Evolutionary conservation across 2,797 vertebrate genomes (phyloP).

Genomic region (Mastacembelus armatus): DNA sequence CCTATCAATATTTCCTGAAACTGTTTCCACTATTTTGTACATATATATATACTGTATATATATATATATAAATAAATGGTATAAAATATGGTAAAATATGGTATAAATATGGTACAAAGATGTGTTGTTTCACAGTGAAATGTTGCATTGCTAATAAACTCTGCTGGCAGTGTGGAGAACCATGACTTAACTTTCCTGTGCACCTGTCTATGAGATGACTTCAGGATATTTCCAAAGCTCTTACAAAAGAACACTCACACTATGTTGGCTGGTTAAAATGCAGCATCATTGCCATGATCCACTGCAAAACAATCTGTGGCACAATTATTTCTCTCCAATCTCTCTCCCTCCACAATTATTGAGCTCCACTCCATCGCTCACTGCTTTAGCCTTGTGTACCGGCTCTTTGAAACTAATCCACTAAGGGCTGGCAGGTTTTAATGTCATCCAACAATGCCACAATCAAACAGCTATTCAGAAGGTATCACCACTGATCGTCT

Average conservation of each 20-base stretch:
- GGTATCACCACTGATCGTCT: slow-evolving; percentile 49
- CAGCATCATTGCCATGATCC: not conserved
- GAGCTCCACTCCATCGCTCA: not conserved
- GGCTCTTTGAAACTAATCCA: slow-evolving; percentile 62
- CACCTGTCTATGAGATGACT: not conserved
- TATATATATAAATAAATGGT: no score
- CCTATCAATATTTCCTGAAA: no score
- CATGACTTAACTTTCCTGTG: not conserved
- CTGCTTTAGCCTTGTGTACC: slow-evolving; percentile 20
- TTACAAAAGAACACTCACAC: not conserved
- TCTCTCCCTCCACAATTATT: not conserved
- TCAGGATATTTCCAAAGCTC: slow-evolving; percentile 3
- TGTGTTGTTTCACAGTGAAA: no score
- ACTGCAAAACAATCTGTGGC: slow-evolving; percentile 1
- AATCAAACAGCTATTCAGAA: slow-evolving; percentile 64
- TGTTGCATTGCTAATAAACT: no score
- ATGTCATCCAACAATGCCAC: slow-evolving; percentile 61
- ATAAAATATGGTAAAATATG: no score
- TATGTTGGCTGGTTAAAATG: slow-evolving; percentile 3
- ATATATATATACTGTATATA: no score
- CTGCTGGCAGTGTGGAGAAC: not conserved
- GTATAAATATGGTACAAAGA: no score
- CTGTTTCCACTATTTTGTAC: no score
- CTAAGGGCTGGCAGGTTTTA: slow-evolving; percentile 57
- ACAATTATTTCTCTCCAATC: not conserved